Evolutionary conservation across 2,113 vertebrate genomes (phyloP).

Genomic region (Noturus placidus): DNA sequence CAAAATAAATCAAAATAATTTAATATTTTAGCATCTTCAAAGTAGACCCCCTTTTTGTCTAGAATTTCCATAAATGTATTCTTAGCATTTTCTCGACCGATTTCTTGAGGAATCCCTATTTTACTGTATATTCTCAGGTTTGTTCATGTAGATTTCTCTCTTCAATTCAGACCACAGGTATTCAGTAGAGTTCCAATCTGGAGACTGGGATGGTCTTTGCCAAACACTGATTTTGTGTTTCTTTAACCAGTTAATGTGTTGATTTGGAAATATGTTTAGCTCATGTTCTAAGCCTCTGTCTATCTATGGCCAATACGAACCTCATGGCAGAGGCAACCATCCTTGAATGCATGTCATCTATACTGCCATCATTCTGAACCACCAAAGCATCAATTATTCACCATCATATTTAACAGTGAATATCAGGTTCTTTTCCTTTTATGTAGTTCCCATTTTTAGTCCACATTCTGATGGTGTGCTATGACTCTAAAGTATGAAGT

Average conservation of each 20-base stretch:
- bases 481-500: background rate
- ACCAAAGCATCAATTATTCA: background rate
- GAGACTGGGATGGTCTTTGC: background rate
- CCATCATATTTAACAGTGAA: background rate
- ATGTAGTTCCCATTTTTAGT: no score
- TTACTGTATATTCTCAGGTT: background rate
- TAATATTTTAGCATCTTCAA: no score
- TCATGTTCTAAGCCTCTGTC: background rate
- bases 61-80: no score
- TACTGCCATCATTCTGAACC: background rate
- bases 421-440: background rate
- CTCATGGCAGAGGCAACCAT: background rate
- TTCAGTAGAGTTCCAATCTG: background rate
- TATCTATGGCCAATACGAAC: background rate
- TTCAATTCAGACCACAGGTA: background rate
- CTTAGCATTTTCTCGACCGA: no score
- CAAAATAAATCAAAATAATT: no score
- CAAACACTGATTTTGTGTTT: background rate
- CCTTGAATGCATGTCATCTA: background rate
- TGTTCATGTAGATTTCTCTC: background rate
- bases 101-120: no score
- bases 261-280: background rate
- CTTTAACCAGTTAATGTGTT: background rate
- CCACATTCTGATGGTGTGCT: background rate
- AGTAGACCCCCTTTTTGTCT: no score